phyloP scores from a whole-genome alignment of 1,140 invertebrate genomes.

The Neotoxoptera formosana region DNA sequence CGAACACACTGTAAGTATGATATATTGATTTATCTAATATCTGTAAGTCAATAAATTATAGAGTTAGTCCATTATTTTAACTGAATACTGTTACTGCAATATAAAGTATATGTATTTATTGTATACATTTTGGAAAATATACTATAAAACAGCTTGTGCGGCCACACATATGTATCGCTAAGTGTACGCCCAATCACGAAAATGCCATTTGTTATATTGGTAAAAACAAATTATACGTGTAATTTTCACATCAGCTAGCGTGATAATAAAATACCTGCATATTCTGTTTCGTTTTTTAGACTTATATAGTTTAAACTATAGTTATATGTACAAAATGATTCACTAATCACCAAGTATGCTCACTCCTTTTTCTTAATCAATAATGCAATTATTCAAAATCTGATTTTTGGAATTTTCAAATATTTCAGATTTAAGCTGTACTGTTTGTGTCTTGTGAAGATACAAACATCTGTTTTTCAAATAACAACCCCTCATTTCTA shows the following conservation, averaged over 20 bases:
- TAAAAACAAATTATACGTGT: neutral
- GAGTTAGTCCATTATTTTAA: neutral
- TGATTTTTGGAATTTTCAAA: neutral
- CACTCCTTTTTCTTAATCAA: neutral
- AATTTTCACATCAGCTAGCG: neutral
- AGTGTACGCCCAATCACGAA: slow-evolving; percentile 42
- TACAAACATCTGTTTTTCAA: neutral
- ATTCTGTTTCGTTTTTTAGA: neutral
- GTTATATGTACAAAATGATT: neutral
- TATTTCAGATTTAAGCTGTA: neutral
- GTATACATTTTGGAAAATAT: neutral
- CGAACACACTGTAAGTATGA: neutral
- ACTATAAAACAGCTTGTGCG: neutral
- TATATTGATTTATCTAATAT: neutral
- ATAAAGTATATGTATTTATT: neutral
- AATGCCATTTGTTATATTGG: neutral
- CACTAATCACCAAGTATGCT: neutral
- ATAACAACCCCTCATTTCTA: neutral
- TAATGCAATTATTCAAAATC: neutral
- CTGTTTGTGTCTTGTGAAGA: neutral
- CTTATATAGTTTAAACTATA: neutral
- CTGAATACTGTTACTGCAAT: neutral
- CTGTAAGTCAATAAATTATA: neutral
- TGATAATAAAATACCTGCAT: neutral
- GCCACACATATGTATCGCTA: neutral